phyloP scores from a whole-genome alignment of 2,888 invertebrate genomes.

The Nomada fabriciana region DNA sequence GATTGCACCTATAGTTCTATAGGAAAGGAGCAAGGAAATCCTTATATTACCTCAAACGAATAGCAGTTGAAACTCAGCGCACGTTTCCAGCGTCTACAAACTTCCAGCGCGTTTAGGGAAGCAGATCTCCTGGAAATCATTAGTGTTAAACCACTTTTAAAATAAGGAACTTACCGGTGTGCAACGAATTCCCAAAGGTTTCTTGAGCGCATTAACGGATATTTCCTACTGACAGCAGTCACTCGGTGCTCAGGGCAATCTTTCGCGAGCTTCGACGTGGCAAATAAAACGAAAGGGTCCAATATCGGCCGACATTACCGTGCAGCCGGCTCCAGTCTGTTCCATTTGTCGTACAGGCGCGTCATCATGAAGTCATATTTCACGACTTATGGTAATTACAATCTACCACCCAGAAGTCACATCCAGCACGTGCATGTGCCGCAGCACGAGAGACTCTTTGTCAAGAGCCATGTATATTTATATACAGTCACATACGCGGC shows the following conservation, averaged over 20 bases:
- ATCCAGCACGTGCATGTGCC: conserved; percentile 48
- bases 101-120: too few species aligned
- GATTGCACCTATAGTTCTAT: too few species aligned
- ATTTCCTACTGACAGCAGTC: too few species aligned
- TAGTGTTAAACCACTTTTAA: too few species aligned
- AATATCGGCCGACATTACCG: conserved; percentile 70
- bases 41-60: too few species aligned
- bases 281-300: conserved; percentile 54
- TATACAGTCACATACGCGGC: conserved; percentile 4
- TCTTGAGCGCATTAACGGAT: too few species aligned
- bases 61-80: too few species aligned
- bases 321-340: conserved; percentile 67
- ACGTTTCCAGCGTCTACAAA: too few species aligned
- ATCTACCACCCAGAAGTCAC: conserved; percentile 79
- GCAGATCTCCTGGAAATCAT: too few species aligned
- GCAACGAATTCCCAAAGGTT: too few species aligned
- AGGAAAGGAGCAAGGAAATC: too few species aligned
- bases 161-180: too few species aligned
- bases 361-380: conserved; percentile 83
- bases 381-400: conserved; percentile 83
- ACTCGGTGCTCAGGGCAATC: not conserved
- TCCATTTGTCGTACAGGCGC: conserved; percentile 79
- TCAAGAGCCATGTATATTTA: conserved; percentile 60
- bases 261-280: conserved; percentile 15
- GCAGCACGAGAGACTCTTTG: conserved; percentile 64